A percentile compares a stretch with the other conserved stretches of the same genome.
Conservation (phyloP, 2,113 vertebrate species). For the Oreochromis spilurus region DNA sequence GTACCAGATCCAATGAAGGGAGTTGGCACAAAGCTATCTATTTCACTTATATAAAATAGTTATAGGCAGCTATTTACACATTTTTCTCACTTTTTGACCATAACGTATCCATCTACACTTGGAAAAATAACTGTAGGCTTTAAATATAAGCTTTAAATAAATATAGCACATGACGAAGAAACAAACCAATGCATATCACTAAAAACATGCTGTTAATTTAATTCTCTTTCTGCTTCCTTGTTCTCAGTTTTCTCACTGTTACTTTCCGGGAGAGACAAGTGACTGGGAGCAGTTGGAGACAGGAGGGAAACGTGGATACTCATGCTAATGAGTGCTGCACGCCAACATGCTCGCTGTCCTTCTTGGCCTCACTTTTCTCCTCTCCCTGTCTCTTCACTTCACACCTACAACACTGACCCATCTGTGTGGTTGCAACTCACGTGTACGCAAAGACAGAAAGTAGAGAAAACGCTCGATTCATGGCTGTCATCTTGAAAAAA, state of each 20-base stretch:
- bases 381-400: conserved; percentile 9
- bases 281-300: neutral
- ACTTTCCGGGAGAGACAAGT: neutral
- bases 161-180: neutral
- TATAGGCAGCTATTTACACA: neutral
- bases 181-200: neutral
- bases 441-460: neutral
- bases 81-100: neutral
- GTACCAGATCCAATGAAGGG: neutral
- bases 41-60: neutral
- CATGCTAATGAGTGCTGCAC: conserved; percentile 19
- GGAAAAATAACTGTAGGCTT: neutral
- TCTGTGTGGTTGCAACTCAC: neutral
- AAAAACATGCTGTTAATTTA: neutral
- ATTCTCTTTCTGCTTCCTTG: neutral
- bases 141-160: neutral
- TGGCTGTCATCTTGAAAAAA: neutral
- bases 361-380: conserved; percentile 20
- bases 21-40: neutral
- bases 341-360: neutral
- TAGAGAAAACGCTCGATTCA: neutral
- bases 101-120: neutral
- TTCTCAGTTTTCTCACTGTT: neutral
- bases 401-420: conserved; percentile 47
- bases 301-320: neutral